A percentile compares a stretch with the other conserved stretches of the same genome.
phyloP scores from a whole-genome alignment of 2,113 vertebrate species.

The Vulpes ferrilata region DNA sequence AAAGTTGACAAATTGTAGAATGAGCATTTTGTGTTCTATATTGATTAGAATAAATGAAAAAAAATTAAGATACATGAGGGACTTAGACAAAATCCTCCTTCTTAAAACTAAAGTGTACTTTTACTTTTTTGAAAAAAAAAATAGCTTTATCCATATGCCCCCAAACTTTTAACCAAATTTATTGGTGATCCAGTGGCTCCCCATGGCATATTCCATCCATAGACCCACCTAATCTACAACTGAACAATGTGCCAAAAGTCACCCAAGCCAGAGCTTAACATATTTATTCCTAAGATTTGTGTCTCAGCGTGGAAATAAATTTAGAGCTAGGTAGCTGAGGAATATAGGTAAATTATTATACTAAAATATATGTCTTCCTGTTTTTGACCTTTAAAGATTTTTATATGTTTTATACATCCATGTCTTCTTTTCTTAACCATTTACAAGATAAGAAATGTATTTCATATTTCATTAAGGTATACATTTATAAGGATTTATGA shows the following conservation, averaged over 20 bases:
- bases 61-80: not conserved
- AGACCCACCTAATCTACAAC: not conserved
- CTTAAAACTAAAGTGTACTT: not conserved
- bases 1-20: not conserved
- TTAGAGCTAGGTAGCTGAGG: not conserved
- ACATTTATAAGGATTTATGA: not conserved
- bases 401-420: not conserved
- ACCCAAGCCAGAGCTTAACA: not conserved
- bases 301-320: not conserved
- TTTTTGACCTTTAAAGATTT: slow-evolving; percentile 30
- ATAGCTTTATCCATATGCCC: not conserved
- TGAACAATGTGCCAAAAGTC: not conserved
- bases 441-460: slow-evolving; percentile 19
- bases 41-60: not conserved
- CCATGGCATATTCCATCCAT: not conserved
- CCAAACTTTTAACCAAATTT: not conserved
- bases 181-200: not conserved
- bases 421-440: not conserved
- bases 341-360: not conserved
- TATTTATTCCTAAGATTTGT: not conserved
- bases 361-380: not conserved
- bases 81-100: not conserved
- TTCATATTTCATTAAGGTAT: slow-evolving; percentile 26
- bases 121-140: not conserved
- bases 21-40: not conserved